Percentiles rank a stretch among this genome's conserved stretches.
Evolutionary conservation across 2,888 invertebrate species (phyloP).

Genomic region (Trissonchulus latispiculum): DNA sequence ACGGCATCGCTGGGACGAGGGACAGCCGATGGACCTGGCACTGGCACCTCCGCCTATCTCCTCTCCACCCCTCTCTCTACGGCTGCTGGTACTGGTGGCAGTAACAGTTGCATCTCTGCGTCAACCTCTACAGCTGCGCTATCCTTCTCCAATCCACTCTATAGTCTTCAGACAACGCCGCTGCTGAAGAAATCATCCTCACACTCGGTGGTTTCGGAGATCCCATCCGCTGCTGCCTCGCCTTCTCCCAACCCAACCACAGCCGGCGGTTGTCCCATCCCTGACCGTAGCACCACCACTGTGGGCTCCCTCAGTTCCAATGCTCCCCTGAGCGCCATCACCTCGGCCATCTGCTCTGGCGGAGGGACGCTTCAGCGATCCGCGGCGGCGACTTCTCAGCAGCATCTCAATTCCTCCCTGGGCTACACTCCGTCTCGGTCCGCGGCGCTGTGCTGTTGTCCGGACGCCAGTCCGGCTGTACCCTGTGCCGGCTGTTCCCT

Average conservation of each 20-base stretch:
- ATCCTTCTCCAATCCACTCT: conserved; percentile 23
- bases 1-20: conserved; percentile 12
- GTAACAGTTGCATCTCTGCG: too few relatives aligned
- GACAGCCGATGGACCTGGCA: conserved; percentile 24
- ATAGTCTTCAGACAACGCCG: conserved; percentile 22
- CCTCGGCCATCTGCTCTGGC: not conserved
- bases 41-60: conserved; percentile 8
- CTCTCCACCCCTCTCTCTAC: too few relatives aligned
- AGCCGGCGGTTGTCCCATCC: not conserved
- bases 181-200: conserved; percentile 10
- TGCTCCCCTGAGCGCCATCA: not conserved
- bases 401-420: too few relatives aligned
- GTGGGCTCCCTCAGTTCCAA: not conserved
- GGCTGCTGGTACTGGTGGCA: not conserved
- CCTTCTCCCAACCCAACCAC: not conserved
- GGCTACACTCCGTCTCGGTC: not conserved
- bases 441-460: not conserved
- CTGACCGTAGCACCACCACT: not conserved
- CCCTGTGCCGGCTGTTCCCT: not conserved
- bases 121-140: not conserved
- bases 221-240: not conserved
- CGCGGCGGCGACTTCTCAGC: too few relatives aligned
- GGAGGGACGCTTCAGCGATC: not conserved
- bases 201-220: conserved; percentile 11
- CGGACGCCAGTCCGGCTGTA: not conserved